A percentile compares a stretch with the other conserved stretches of the same genome.
These are phyloP conservation scores for Oryctes rhinoceros DNA, from an alignment of 1,140 invertebrate genomes.

Conservation along the genomic window DNA sequence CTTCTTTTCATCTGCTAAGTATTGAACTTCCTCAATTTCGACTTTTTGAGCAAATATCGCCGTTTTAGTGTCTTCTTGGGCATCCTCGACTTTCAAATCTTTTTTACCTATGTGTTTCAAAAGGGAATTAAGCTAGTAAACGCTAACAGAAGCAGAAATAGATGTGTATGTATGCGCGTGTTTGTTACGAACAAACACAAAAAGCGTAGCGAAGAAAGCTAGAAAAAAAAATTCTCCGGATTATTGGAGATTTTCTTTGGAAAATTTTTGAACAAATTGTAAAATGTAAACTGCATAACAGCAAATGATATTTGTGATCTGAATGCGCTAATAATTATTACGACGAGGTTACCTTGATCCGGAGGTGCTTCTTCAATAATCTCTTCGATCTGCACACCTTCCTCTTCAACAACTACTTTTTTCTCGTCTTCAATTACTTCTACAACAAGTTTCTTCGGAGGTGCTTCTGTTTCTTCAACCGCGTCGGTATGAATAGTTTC, in stretches of 20 bases:
- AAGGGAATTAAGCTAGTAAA: slow-evolving; percentile 15
- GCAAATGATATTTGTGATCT: neutral
- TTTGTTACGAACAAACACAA: neutral
- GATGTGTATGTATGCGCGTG: neutral
- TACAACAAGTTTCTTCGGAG: slow-evolving; percentile 59
- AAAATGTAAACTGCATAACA: neutral
- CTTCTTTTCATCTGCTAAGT: neutral
- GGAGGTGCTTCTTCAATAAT: slow-evolving; percentile 42
- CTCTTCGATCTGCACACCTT: slow-evolving; percentile 50
- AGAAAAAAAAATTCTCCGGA: neutral
- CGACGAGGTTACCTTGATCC: slow-evolving; percentile 24
- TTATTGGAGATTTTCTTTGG: neutral
- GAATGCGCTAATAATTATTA: neutral
- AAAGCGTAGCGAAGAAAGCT: slow-evolving; percentile 1
- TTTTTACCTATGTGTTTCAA: slow-evolving; percentile 37
- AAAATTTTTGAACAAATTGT: neutral
- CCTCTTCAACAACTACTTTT: slow-evolving; percentile 41
- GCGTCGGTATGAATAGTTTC: slow-evolving; percentile 59
- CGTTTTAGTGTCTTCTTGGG: neutral
- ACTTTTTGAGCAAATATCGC: neutral
- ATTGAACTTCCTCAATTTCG: slow-evolving; percentile 24
- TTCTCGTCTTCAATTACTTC: slow-evolving; percentile 60
- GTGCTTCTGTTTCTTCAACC: slow-evolving; percentile 56
- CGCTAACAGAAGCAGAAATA: neutral
- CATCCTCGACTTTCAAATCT: slow-evolving; percentile 5